Evolutionary conservation across 2,113 vertebrate species (phyloP).

Genomic region (Benitochromis conjunctus): DNA sequence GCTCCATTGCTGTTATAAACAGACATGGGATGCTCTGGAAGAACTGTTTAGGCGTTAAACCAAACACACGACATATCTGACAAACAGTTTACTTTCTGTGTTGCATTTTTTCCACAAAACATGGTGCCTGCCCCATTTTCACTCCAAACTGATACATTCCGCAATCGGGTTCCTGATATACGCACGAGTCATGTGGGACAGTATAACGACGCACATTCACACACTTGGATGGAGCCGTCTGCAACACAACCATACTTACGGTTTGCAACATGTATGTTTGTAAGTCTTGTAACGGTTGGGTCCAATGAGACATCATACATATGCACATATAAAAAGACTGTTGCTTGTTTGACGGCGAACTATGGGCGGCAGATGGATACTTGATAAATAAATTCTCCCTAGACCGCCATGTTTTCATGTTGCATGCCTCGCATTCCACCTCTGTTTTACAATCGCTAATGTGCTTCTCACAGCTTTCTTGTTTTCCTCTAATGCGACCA

Average conservation of each 20-base stretch:
- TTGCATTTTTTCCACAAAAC: slow-evolving; percentile 65
- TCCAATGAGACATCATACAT: slow-evolving; percentile 56
- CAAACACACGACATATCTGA: slow-evolving; percentile 74
- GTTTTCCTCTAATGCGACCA: slow-evolving; percentile 61
- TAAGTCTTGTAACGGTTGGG: slow-evolving; percentile 20
- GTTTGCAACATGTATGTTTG: not conserved
- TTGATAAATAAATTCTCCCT: slow-evolving; percentile 68
- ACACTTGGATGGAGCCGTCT: not conserved
- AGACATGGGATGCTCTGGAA: slow-evolving; percentile 56
- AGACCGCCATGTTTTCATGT: slow-evolving; percentile 73
- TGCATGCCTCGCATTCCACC: slow-evolving; percentile 66
- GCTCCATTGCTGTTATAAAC: slow-evolving; percentile 57
- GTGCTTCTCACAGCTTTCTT: slow-evolving; percentile 62
- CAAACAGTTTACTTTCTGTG: slow-evolving; percentile 75
- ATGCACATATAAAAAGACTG: slow-evolving; percentile 41
- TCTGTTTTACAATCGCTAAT: slow-evolving; percentile 71
- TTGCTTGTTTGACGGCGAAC: slow-evolving; percentile 52
- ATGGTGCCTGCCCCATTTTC: slow-evolving; percentile 39
- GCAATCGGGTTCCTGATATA: slow-evolving; percentile 29
- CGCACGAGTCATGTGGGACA: not conserved
- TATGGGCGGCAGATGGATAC: slow-evolving; percentile 68
- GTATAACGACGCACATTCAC: not conserved
- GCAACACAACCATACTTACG: not conserved
- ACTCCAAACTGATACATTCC: slow-evolving; percentile 56
- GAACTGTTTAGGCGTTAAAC: slow-evolving; percentile 75